Percentiles rank a stretch among this genome's conserved stretches.
These are phyloP conservation scores for Choloepus hoffmanni DNA, from an alignment of 2,113 vertebrate species.

Conservation along the genomic window DNA sequence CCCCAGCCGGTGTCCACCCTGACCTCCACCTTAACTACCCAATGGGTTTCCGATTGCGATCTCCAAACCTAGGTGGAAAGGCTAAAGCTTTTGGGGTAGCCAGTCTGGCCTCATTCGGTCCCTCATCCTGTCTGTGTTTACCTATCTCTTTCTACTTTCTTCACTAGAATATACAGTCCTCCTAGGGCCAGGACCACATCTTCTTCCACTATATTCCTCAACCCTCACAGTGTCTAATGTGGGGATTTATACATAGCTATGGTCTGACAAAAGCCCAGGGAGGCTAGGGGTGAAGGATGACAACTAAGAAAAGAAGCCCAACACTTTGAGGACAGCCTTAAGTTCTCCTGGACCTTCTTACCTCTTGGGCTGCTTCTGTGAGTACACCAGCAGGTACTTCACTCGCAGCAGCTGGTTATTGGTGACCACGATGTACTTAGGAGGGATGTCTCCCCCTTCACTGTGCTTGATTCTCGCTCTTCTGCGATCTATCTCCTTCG, in stretches of 20 bases:
- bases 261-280: not conserved
- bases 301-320: not conserved
- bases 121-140: not conserved
- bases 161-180: not conserved
- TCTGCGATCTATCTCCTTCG: conserved; percentile 92
- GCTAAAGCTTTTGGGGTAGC: not conserved
- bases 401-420: conserved; percentile 97
- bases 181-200: not conserved
- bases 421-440: conserved; percentile 98
- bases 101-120: not conserved
- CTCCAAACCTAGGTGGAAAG: not conserved
- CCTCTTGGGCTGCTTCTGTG: conserved; percentile 93
- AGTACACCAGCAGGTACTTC: conserved; percentile 97
- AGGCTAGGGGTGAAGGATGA: not conserved
- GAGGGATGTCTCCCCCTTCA: conserved; percentile 96
- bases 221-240: accelerated
- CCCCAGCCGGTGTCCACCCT: not conserved
- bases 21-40: not conserved
- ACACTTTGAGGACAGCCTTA: not conserved
- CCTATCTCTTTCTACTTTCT: not conserved
- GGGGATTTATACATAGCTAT: not conserved
- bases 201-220: not conserved
- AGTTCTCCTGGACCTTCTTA: conserved; percentile 79
- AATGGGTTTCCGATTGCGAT: not conserved
- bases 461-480: conserved; percentile 96